phyloP scores from a whole-genome alignment of 2,888 invertebrate genomes.

The Diloba caeruleocephala region DNA sequence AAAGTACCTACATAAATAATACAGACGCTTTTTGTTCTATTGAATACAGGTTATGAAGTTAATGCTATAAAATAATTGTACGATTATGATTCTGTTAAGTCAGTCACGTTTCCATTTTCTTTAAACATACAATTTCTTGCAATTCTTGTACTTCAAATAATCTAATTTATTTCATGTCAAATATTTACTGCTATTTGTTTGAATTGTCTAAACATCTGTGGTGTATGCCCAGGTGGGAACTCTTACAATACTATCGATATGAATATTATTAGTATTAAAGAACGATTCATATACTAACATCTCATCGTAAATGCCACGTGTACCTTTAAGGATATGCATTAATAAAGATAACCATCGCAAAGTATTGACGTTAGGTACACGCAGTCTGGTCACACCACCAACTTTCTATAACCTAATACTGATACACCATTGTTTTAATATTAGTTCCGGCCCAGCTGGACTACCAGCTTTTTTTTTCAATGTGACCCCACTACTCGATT shows the following conservation, averaged over 20 bases:
- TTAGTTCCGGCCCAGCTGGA: conserved; percentile 37
- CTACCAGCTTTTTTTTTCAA: conserved; percentile 27
- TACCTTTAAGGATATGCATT: conserved; percentile 7
- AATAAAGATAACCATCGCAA: conserved; percentile 42
- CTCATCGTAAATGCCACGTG: neutral
- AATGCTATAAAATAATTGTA: neutral
- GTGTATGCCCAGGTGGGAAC: no score
- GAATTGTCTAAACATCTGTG: no score
- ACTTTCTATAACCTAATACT: conserved; percentile 46
- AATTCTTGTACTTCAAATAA: no score
- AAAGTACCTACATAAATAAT: no score
- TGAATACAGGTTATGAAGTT: neutral
- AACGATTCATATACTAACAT: neutral
- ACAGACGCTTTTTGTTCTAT: no score
- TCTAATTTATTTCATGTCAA: no score
- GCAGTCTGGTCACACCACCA: conserved; percentile 36
- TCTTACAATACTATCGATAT: no score
- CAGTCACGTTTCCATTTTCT: neutral
- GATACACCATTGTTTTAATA: conserved; percentile 43
- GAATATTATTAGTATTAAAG: no score
- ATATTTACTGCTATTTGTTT: no score
- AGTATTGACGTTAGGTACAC: conserved; percentile 24
- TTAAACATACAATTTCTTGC: conserved; percentile 4
- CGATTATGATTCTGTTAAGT: conserved; percentile 2
- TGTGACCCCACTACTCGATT: no score